Evolutionary conservation across 2,888 invertebrate species (phyloP).

Genomic region (Pristionchus arcanus): DNA sequence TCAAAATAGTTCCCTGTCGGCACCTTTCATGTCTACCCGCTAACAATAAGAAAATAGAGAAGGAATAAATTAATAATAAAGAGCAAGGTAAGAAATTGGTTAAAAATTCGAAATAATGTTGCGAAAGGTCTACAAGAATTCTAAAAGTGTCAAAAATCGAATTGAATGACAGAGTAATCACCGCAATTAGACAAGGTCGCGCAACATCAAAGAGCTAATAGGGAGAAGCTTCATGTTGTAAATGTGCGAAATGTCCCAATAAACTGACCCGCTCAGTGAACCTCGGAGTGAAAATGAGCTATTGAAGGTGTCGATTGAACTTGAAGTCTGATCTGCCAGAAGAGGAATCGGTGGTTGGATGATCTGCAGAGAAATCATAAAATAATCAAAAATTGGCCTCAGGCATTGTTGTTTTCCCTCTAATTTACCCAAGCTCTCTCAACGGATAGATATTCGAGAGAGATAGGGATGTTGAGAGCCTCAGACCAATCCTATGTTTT

Average conservation of each 20-base stretch:
- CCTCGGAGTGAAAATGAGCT: background rate
- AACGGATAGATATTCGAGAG: too few species aligned
- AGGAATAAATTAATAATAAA: too few species aligned
- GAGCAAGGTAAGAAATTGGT: too few species aligned
- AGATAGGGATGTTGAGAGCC: background rate
- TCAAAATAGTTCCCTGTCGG: too few species aligned
- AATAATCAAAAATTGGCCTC: background rate
- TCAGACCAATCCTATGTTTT: background rate
- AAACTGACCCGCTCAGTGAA: constrained; percentile 4
- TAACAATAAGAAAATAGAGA: too few species aligned
- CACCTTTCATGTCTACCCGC: too few species aligned
- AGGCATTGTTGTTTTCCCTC: too few species aligned
- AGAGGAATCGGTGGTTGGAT: background rate
- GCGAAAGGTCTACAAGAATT: background rate
- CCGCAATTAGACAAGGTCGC: too few species aligned
- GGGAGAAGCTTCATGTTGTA: too few species aligned
- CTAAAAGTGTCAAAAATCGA: background rate
- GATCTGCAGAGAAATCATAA: background rate
- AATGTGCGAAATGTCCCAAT: background rate
- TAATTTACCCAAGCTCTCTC: too few species aligned
- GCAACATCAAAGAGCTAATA: too few species aligned
- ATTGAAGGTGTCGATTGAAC: background rate
- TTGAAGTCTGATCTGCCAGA: background rate
- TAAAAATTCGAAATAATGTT: too few species aligned
- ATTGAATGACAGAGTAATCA: background rate